Evolutionary conservation across 2,888 invertebrate genomes (phyloP), one percentile per base, ranked within the genome.

Genomic region (Malthinus seriepunctatus): DNA sequence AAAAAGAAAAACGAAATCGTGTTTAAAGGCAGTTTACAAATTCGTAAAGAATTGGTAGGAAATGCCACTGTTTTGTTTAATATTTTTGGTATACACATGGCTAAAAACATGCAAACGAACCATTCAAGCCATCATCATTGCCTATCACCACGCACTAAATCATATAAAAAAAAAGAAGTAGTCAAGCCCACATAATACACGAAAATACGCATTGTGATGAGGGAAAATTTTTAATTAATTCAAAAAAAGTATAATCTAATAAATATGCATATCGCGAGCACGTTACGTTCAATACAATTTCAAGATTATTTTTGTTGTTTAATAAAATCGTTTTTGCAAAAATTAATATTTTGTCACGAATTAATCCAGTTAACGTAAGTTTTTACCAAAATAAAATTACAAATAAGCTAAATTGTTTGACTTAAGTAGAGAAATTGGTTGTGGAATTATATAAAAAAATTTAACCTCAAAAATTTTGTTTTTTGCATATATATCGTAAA

Each of bases 71-170:
- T 61, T 63, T 63, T 57, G 60, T 54, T 63, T 56, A 59, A 57
- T 63, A 56, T 64, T 63, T 62, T 52, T 63, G 62, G 56, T 65
- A 65, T 62, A 63, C 65, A 65, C 64, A 23, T 23, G 23, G 62
- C 60, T 39, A 56, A 55, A 51, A 58, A 54, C 65, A 65, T 64
- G 63, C 63, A 55, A 63, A 58, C 50, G 51, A 60, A 54, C 63
- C 61, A 65, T 65, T 62, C 55, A 39, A 51, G 45, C 54, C 49
- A 58, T 67, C 60, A 63, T 64, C 58, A 64, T 61, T 57, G 61
- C 52, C 67, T 61, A 63, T 63, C 64, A 60, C 63, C 67, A 67
- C 67, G 67, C 65, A 62, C 60, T 67, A 65, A 67, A 65, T 66
- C 66, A 66, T 62, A 58, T 23, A 23, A 23, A 23, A 23, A 58